Evolutionary conservation across 2,888 invertebrate species (phyloP).

Genomic region (Epirrhoe tristata): DNA sequence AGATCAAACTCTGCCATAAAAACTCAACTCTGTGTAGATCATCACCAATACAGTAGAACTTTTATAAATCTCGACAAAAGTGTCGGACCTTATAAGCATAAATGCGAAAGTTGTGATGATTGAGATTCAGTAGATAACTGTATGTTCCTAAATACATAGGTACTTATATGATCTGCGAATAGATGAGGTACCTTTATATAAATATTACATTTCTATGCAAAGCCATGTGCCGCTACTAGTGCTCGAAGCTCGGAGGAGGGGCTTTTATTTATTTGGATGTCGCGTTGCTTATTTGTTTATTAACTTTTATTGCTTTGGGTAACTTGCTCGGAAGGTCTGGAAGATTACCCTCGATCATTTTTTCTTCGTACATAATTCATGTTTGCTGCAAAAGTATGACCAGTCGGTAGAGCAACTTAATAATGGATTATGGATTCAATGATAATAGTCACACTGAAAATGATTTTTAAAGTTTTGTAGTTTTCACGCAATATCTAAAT

Average conservation of each 20-base stretch:
- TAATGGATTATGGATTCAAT: background rate
- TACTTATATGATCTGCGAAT: too few relatives aligned
- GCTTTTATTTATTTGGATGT: constrained; percentile 14
- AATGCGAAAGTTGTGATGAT: too few relatives aligned
- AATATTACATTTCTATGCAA: background rate
- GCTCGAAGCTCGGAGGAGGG: constrained; percentile 17
- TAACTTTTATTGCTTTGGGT: constrained; percentile 10
- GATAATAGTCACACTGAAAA: background rate
- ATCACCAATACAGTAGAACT: too few relatives aligned
- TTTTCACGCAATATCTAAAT: too few relatives aligned
- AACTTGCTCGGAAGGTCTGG: background rate
- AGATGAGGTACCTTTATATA: too few relatives aligned
- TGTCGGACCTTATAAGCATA: too few relatives aligned
- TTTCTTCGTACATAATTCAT: background rate
- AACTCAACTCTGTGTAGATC: too few relatives aligned
- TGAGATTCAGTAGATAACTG: too few relatives aligned
- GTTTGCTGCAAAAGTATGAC: background rate
- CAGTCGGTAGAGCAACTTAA: background rate
- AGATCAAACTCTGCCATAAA: too few relatives aligned
- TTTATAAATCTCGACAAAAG: too few relatives aligned
- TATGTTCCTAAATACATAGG: too few relatives aligned
- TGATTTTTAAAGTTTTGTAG: background rate
- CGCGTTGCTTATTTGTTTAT: constrained; percentile 12
- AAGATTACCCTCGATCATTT: background rate
- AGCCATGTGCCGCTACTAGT: background rate